Evolutionary conservation across 2,888 invertebrate genomes (phyloP), one percentile per base, ranked within the genome.

Genomic region (Allygus modestus): DNA sequence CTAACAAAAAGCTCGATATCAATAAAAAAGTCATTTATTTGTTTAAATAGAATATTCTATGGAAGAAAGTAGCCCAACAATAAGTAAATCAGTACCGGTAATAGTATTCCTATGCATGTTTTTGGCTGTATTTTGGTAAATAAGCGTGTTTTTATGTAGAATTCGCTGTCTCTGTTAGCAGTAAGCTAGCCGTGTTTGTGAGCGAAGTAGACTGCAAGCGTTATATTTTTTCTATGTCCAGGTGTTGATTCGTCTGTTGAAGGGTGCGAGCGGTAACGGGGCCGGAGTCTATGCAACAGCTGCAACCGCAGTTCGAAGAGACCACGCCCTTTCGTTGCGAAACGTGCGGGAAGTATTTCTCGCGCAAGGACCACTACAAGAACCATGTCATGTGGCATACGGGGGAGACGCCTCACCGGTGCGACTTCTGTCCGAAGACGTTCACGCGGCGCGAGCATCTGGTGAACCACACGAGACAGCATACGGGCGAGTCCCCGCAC

Each of bases 321-420:
- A 4, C 65, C 12, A 85, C 87, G 20, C 86, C 87, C 58, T 87
- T 85, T 89, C 95, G 95, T 86, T 97, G 97, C 91, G 94, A 95
- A 26, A 95, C 95, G 89, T 97, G 97, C 90, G 96, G 96, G 87
- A 97, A 97, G 91, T 95, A 95, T 43, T 97, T 97, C 91, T 96
- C 96, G 15, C 93, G 97, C 84, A 97, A 97, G 90, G 97, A 97
- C 89, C 97, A 97, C 90, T 92, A 96, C 87, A 96, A 96, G 91
- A 96, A 96, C 90, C 97, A 97, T 89, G 94, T 96, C 11, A 92
- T 96, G 87, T 95, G 96, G 91, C 96, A 95, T 54, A 88, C 90
- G 91, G 93, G 95, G 71, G 96, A 95, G 90, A 95, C 95, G 0
- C 95, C 95, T 26, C 95, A 95, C 89, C 93, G 95, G 71, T 95